Base-by-base conservation (phyloP, 2,888 invertebrate species). In the Agriotes lineatus region DNA sequence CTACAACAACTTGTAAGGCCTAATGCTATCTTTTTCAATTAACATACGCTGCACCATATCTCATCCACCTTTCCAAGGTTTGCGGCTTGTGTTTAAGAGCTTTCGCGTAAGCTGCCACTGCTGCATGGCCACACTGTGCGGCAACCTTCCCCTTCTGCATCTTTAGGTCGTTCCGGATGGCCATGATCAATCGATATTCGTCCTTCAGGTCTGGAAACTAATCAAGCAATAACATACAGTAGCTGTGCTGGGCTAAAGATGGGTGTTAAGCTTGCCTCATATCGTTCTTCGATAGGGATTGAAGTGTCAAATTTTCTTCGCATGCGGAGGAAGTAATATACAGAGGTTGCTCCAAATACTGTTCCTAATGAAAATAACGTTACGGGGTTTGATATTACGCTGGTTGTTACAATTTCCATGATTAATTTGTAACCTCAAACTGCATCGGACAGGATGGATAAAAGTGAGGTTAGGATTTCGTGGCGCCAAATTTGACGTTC, bases 71-170 rank as follows among this genome's bases (percentile, higher is more conserved):
- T 73, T 83, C 83, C 33, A 92, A 80, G 1, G 90, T 83, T 56
- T 88, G 87, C 0, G 91, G 91, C 74, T 91, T 88, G 64, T 85
- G 87, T 60, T 83, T 85, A 45, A 86, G 83, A 0, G 92, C 90
- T 76, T 90, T 90, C 73, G 93, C 93, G 78, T 93, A 96, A 0
- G 94, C 94, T 10, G 92, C 92, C 0, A 97, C 93, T 0, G 96
- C 94, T n/a, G 95, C 97, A 82, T 97, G 97, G n/a, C 93, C 90
- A 84, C 96, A 96, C 83, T 97, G 97, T 0, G 97, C 94, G 2
- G 95, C 97, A 39, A 95, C 92, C 86, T 97, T 97, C 0, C 97
- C 96, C 86, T 96, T 96, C 10, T 95, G 93, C 97, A 97, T 97
- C 83, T 94, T 95, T 2, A 97, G 85, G 79, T 97, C 97, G 80